A percentile compares a stretch with the other conserved stretches of the same genome.
phyloP scores from a whole-genome alignment of 2,797 vertebrate genomes.

The Sebastes jordani region DNA sequence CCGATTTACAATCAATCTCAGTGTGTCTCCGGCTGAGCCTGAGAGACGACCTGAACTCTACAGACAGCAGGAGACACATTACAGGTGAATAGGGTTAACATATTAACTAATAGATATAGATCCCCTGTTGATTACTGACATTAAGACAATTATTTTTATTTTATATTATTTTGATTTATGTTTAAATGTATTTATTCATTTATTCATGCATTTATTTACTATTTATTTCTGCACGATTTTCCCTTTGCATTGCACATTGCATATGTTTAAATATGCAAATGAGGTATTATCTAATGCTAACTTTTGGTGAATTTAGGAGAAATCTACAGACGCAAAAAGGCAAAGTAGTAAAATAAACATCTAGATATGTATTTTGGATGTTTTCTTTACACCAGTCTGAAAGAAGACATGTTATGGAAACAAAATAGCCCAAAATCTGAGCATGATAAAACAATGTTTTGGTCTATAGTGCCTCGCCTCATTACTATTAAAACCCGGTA shows the following conservation, averaged over 20 bases:
- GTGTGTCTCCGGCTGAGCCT: slow-evolving; percentile 8
- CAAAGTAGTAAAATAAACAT: too few species aligned
- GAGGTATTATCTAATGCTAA: too few species aligned
- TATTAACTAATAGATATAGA: background rate
- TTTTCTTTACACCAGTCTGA: background rate
- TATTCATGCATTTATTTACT: too few species aligned
- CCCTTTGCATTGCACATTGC: too few species aligned
- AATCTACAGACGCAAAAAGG: too few species aligned
- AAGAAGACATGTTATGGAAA: background rate
- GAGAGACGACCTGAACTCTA: background rate
- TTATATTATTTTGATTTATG: background rate
- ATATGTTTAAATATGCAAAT: too few species aligned
- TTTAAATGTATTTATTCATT: too few species aligned
- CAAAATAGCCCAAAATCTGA: background rate
- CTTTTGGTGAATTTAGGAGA: too few species aligned
- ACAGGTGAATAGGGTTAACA: background rate
- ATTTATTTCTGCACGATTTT: too few species aligned
- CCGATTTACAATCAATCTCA: slow-evolving; percentile 31
- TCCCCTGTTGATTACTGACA: background rate
- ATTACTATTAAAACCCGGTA: background rate
- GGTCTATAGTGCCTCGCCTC: background rate
- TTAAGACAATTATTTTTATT: background rate
- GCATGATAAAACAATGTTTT: background rate
- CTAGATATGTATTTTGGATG: background rate
- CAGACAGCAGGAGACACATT: background rate